Evolutionary conservation across 2,113 vertebrate species (phyloP).

Genomic region (Ptilonorhynchus violaceus): DNA sequence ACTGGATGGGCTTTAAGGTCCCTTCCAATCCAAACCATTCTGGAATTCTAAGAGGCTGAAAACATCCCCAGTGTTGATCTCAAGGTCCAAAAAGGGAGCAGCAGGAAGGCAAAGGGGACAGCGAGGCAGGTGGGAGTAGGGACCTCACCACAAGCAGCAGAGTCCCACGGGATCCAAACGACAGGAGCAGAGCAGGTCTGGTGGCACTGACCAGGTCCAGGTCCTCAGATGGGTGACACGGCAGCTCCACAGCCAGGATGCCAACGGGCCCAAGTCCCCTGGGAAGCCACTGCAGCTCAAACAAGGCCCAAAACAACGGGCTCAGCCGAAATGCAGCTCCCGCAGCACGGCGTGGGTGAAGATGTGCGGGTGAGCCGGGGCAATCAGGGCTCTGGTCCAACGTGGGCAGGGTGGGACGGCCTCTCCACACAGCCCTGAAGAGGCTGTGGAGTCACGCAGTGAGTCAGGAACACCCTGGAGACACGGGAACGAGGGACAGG

Average conservation of each 20-base stretch:
- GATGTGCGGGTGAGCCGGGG: neutral
- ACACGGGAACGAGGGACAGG: rapidly evolving
- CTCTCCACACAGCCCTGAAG: neutral
- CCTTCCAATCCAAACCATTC: neutral
- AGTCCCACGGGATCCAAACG: rapidly evolving
- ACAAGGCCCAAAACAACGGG: rapidly evolving
- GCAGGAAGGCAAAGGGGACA: neutral
- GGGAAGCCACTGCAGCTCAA: neutral
- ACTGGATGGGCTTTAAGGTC: rapidly evolving
- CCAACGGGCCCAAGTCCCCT: neutral
- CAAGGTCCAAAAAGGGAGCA: neutral
- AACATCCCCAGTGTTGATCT: rapidly evolving
- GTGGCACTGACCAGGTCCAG: neutral
- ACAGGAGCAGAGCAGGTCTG: neutral
- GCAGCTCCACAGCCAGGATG: neutral
- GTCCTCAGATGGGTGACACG: neutral
- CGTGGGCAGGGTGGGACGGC: neutral
- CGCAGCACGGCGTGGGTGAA: rapidly evolving
- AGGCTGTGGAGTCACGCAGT: neutral
- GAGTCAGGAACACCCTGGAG: neutral
- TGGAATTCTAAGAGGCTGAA: neutral
- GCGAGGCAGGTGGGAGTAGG: neutral
- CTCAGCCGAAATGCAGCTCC: neutral
- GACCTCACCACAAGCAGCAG: neutral
- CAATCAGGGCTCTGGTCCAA: neutral